Percentiles rank a stretch among this genome's conserved stretches.
phyloP scores from a whole-genome alignment of 2,113 vertebrate species.

The Eolophus roseicapilla region DNA sequence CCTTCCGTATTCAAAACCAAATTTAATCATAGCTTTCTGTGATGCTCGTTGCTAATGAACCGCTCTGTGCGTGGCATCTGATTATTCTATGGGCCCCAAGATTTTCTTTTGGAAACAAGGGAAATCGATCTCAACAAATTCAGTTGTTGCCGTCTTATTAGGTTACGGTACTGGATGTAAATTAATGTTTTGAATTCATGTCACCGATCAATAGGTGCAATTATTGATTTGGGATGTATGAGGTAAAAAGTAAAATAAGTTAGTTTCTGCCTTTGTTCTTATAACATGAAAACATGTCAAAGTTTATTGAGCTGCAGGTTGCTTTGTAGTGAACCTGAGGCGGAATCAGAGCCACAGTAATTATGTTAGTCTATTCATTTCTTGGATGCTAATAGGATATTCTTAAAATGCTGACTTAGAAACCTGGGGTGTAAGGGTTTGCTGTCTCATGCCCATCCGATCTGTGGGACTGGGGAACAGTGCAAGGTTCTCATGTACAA shows the following conservation, averaged over 20 bases:
- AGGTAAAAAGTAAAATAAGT: constrained; percentile 59
- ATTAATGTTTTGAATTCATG: constrained; percentile 77
- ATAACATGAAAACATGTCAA: constrained; percentile 22
- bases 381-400: background rate
- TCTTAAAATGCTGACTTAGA: background rate
- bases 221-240: constrained; percentile 71
- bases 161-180: constrained; percentile 71
- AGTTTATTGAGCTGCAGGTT: constrained; percentile 18
- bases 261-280: constrained; percentile 60
- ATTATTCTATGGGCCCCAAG: background rate
- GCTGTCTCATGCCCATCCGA: accelerated
- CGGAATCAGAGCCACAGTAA: background rate
- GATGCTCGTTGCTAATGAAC: constrained; percentile 62
- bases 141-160: constrained; percentile 70
- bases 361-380: background rate
- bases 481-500: background rate
- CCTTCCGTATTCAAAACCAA: background rate
- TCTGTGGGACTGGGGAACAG: background rate
- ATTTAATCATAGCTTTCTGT: constrained; percentile 24
- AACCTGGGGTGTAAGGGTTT: background rate
- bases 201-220: constrained; percentile 68
- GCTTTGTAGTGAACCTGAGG: background rate
- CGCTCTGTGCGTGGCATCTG: background rate
- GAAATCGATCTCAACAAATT: constrained; percentile 73
- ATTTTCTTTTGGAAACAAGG: constrained; percentile 66